phyloP scores from a whole-genome alignment of 1,140 invertebrate genomes.

The Leptinotarsa lineolata region DNA sequence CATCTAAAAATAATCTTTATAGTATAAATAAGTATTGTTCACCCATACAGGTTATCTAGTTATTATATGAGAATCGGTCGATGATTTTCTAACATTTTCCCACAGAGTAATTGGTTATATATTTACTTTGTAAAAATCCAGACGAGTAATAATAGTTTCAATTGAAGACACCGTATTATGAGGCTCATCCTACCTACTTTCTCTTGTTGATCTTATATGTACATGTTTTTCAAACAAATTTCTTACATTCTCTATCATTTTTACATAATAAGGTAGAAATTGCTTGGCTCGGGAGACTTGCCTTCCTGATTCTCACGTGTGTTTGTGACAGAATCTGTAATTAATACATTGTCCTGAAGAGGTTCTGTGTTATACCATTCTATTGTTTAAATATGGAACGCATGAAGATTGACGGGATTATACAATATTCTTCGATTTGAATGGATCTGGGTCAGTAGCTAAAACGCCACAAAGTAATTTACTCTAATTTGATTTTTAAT shows the following conservation, averaged over 20 bases:
- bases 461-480: neutral
- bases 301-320: neutral
- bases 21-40: too few relatives aligned
- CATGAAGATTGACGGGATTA: neutral
- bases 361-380: neutral
- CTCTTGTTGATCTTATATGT: neutral
- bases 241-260: slow-evolving; percentile 6
- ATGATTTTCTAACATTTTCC: neutral
- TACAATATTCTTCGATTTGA: neutral
- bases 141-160: neutral
- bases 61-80: neutral
- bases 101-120: neutral
- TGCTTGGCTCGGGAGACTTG: neutral
- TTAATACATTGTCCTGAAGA: neutral
- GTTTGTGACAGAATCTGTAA: slow-evolving; percentile 3
- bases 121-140: slow-evolving; percentile 6
- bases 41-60: too few relatives aligned
- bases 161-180: neutral
- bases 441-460: neutral
- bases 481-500: too few relatives aligned
- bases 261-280: neutral
- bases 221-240: neutral
- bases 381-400: neutral
- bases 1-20: too few relatives aligned
- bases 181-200: slow-evolving; percentile 2